phyloP scores from a whole-genome alignment of 2,888 invertebrate species.

The Elmis aenea region DNA sequence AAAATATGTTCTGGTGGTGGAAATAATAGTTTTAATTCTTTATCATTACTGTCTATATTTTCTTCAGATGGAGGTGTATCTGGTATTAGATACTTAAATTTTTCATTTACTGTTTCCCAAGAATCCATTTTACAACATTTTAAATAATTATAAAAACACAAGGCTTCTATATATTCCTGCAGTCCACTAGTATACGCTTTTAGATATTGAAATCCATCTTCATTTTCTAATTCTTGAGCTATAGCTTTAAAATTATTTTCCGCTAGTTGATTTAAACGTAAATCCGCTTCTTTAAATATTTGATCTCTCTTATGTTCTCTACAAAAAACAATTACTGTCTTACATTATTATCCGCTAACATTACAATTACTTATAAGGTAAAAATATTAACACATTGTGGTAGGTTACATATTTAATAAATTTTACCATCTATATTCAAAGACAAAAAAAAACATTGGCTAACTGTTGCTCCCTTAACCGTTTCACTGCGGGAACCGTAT shows the following conservation, averaged over 20 bases:
- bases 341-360: not conserved
- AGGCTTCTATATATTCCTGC: constrained; percentile 85
- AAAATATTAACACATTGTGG: too few relatives aligned
- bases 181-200: constrained; percentile 62
- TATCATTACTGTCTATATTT: constrained; percentile 2
- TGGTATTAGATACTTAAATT: constrained; percentile 30
- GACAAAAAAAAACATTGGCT: too few relatives aligned
- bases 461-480: too few relatives aligned
- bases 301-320: constrained; percentile 53
- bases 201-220: constrained; percentile 66
- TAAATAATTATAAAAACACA: constrained; percentile 70
- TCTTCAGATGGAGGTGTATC: not conserved
- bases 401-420: too few relatives aligned
- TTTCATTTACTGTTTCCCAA: constrained; percentile 43
- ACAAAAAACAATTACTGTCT: constrained; percentile 14
- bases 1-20: constrained; percentile 59
- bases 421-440: too few relatives aligned
- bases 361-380: not conserved
- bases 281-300: constrained; percentile 60
- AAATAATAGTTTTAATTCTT: constrained; percentile 34
- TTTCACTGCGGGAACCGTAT: too few relatives aligned
- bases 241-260: constrained; percentile 60
- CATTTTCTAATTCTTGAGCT: constrained; percentile 65
- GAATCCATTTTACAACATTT: constrained; percentile 55
- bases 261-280: constrained; percentile 60